Percentiles rank a stretch among this genome's conserved stretches.
These are phyloP conservation scores for Holocentrus rufus DNA, from an alignment of 2,797 vertebrate species.

Conservation along the genomic window DNA sequence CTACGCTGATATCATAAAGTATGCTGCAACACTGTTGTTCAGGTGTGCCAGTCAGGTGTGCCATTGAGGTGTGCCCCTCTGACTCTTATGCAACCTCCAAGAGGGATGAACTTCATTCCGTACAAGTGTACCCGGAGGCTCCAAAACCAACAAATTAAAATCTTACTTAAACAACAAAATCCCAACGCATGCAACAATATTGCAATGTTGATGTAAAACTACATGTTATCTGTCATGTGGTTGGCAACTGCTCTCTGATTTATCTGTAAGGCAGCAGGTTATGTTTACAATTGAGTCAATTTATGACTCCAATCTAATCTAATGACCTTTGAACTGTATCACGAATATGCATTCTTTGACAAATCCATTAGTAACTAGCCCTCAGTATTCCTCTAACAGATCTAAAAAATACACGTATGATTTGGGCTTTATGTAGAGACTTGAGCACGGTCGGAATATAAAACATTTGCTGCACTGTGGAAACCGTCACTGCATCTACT, in stretches of 20 bases:
- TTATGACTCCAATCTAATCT: too few species aligned
- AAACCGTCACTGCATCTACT: too few species aligned
- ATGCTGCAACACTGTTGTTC: constrained; percentile 7
- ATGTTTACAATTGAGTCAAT: not conserved
- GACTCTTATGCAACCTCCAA: constrained; percentile 1
- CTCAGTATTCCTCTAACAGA: not conserved
- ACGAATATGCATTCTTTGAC: not conserved
- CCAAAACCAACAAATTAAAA: too few species aligned
- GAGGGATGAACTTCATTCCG: not conserved
- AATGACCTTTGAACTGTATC: constrained; percentile 37
- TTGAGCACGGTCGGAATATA: too few species aligned
- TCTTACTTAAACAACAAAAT: not conserved
- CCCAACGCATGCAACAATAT: not conserved
- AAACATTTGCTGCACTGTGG: not conserved
- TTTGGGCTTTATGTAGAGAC: too few species aligned
- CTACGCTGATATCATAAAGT: too few species aligned
- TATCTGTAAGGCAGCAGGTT: not conserved
- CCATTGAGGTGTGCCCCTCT: not conserved
- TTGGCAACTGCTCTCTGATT: not conserved
- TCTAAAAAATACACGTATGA: not conserved
- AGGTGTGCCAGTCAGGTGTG: not conserved
- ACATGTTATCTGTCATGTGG: not conserved
- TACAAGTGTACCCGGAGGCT: too few species aligned
- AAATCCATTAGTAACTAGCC: constrained; percentile 2
- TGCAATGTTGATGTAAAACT: not conserved